Base-by-base conservation (phyloP, 2,113 vertebrate species). In the Cranoglanis bouderius region DNA sequence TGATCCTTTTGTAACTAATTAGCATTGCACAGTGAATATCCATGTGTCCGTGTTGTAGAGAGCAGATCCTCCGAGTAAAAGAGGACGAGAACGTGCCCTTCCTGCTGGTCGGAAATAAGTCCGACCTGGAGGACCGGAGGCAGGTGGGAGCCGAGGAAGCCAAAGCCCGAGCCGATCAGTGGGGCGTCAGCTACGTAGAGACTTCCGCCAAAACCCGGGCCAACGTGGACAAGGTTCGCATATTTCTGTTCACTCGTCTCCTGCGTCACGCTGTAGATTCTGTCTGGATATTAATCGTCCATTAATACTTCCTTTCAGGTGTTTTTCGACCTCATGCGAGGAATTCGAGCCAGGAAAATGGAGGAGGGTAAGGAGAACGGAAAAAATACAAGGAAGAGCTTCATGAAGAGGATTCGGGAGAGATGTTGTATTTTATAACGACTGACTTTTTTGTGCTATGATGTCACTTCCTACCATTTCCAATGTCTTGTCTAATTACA, bases 401-500 rank as follows among this genome's bases (percentile, higher is more conserved):
- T 97, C 93, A 96, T 96, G 88, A 97, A 97, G 91, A 96, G 97
- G 93, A 97, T 98, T 94, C 96, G 96, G 94, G 97, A 98, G 95
- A 96, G 97, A 96, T 98, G 97, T 94, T 97, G 97, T 93, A 97
- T 98, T 96, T 97, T 98, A 97, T 98, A 97, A 97, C 95, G 92
- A 91, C 63, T 67, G 40, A 55, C 59, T 7, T 61, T 74, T 59
- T 70, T 70, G 26, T 3, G 3, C 83, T 35, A 40, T 67, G 35
- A 19, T 85, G 81, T 83, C 55, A 83, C 57, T 26, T 83, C 32
- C 55, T 61, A 8, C 38, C 1, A 61, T 83, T 43, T 83, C 3
- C 24, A 61, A 14, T 59, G 38, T 83, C 32, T 59, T 38, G 32
- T 88, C 24, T 77, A 24, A 70, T 81, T 83, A 24, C 83, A 53